phyloP scores from a whole-genome alignment of 30 jellyfish, hydroid and myxozoan species.

The Chrysaora quinquecirrha region DNA sequence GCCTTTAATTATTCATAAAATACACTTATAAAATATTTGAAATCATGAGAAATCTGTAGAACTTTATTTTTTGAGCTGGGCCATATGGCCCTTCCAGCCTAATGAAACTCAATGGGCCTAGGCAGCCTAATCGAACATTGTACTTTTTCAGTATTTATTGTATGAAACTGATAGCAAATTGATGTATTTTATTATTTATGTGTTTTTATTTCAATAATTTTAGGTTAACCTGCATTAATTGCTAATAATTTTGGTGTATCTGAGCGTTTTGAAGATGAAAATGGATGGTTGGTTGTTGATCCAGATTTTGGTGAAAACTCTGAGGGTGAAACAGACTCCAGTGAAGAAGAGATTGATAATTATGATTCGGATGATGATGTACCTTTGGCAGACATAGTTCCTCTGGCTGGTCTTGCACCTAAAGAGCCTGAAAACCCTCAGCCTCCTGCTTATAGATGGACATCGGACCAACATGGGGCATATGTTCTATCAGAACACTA shows the following conservation, averaged over 20 bases:
- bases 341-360: background rate
- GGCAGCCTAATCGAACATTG: background rate
- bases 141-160: background rate
- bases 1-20: background rate
- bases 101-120: background rate
- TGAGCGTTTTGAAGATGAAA: no score
- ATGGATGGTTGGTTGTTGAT: background rate
- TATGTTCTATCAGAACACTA: background rate
- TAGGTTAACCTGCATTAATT: background rate
- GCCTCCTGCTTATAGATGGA: no score
- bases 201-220: background rate
- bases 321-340: background rate
- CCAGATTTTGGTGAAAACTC: background rate
- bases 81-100: slow-evolving; percentile 7
- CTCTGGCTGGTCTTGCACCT: background rate
- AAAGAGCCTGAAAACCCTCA: background rate
- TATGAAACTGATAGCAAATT: background rate
- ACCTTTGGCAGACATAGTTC: background rate
- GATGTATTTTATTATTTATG: no score
- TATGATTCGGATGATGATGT: background rate
- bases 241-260: background rate
- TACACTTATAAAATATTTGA: background rate
- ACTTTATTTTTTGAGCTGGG: background rate
- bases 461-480: no score
- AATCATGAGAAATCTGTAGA: background rate